A percentile compares a stretch with the other conserved stretches of the same genome.
Evolutionary conservation across 2,888 invertebrate genomes (phyloP).

Genomic region (Flexamia atlantica): DNA sequence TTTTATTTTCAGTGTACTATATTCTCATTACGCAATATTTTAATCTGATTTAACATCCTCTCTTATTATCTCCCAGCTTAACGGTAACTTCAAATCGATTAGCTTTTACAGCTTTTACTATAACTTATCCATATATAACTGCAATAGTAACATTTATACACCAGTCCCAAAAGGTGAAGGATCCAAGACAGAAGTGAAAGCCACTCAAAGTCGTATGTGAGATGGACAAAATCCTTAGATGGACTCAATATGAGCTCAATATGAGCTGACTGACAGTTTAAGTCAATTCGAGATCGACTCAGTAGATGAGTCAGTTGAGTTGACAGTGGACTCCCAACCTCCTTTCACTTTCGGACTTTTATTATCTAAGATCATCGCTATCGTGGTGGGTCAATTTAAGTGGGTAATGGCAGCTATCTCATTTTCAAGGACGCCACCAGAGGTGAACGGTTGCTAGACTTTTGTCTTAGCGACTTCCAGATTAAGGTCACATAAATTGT

Average conservation of each 20-base stretch:
- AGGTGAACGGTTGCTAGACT: constrained; percentile 6
- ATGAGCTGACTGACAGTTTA: neutral
- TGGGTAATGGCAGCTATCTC: constrained; percentile 29
- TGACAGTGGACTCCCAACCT: constrained; percentile 5
- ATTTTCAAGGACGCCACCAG: constrained; percentile 16
- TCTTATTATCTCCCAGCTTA: too few relatives aligned
- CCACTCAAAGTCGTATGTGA: neutral
- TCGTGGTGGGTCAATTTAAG: constrained; percentile 43
- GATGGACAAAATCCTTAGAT: neutral
- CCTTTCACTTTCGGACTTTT: constrained; percentile 52
- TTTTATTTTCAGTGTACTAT: too few relatives aligned
- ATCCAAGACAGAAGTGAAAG: neutral
- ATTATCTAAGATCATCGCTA: constrained; percentile 34
- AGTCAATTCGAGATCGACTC: neutral
- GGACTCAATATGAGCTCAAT: too few relatives aligned
- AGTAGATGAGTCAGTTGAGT: neutral
- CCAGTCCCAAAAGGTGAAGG: neutral
- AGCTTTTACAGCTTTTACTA: too few relatives aligned
- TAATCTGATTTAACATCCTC: too few relatives aligned
- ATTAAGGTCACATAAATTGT: constrained; percentile 48
- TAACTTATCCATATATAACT: too few relatives aligned
- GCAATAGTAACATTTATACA: too few relatives aligned
- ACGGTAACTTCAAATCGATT: too few relatives aligned
- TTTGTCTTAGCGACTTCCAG: constrained; percentile 9
- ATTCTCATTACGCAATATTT: too few relatives aligned